Percentiles rank a stretch among this genome's conserved stretches.
Conservation (phyloP, 2,113 vertebrate species). For the Oreochromis spilurus region DNA sequence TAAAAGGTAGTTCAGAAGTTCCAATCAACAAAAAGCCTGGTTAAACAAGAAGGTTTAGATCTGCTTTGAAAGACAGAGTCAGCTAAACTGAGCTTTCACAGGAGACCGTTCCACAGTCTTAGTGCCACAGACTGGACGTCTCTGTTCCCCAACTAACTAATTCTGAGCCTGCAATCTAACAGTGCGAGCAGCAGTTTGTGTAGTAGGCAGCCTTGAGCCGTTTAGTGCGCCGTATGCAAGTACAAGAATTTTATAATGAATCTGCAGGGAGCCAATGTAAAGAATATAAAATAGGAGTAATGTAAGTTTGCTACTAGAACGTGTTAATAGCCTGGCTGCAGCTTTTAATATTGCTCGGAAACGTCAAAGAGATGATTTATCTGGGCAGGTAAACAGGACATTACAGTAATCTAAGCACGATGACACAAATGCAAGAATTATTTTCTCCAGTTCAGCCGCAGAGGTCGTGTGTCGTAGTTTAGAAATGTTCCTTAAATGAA, state of each 20-base stretch:
- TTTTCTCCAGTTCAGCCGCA: neutral
- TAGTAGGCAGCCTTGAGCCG: fast-evolving
- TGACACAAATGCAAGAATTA: neutral
- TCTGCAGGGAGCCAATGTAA: neutral
- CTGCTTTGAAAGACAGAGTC: neutral
- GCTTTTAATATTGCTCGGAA: neutral
- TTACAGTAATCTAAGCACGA: neutral
- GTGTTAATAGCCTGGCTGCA: neutral
- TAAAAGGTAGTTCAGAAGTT: neutral
- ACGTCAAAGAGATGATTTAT: fast-evolving
- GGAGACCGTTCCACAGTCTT: neutral
- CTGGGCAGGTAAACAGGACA: neutral
- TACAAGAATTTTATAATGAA: neutral
- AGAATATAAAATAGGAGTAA: neutral
- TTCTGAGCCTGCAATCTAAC: neutral
- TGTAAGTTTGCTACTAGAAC: neutral
- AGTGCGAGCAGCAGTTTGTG: neutral
- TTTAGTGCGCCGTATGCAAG: neutral
- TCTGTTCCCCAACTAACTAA: neutral
- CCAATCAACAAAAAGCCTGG: neutral
- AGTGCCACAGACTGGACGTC: neutral
- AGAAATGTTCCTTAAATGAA: neutral
- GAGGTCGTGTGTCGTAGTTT: neutral
- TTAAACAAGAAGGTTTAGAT: neutral
- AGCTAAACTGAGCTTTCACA: neutral